These are phyloP conservation scores for Cheirogaleus medius DNA, from an alignment of 2,113 vertebrate genomes.

Conservation along the genomic window DNA sequence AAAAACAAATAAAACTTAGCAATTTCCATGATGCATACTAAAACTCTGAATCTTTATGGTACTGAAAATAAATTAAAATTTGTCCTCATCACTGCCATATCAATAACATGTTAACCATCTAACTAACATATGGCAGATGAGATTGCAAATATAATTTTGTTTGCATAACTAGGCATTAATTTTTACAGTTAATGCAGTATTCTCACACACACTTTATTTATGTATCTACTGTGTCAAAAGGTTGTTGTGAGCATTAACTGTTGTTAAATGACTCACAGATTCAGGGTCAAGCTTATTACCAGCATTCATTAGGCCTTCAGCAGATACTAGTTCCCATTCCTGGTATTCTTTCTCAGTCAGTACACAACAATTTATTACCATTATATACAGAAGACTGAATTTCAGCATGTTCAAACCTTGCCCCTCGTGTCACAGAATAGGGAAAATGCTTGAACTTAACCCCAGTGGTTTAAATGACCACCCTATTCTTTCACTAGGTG, in stretches of 20 bases:
- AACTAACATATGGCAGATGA: neutral
- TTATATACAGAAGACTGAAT: neutral
- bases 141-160: neutral
- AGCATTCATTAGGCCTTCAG: neutral
- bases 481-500: neutral
- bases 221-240: neutral
- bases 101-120: neutral
- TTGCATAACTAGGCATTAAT: neutral
- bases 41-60: neutral
- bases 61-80: neutral
- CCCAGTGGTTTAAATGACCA: neutral
- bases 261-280: constrained; percentile 1
- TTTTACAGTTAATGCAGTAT: neutral
- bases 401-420: neutral
- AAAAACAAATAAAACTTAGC: neutral
- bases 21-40: neutral
- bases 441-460: neutral
- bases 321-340: neutral
- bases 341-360: neutral
- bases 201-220: neutral
- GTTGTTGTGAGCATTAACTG: neutral
- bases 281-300: neutral
- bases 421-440: neutral
- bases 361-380: neutral
- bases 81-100: neutral